These are phyloP conservation scores for Caenorhabditis elegans DNA, from an alignment of 1,140 invertebrate genomes.

Conservation along the genomic window WBcel235 BX284602.5:14708501-14709000, in stretches of 20 bases:
- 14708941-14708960: conserved; percentile 83
- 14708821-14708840: conserved; percentile 6
- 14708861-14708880: conserved; percentile 60
- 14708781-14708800: neutral
- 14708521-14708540: conserved; percentile 22
- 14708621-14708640: conserved; percentile 54
- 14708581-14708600: conserved; percentile 64
- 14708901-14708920: conserved; percentile 70
- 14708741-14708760: too few species aligned
- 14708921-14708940: conserved; percentile 77
- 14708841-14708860: conserved; percentile 52
- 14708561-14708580: conserved; percentile 62
- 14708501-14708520: neutral
- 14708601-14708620: conserved; percentile 61
- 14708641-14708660: conserved; percentile 59
- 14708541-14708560: conserved; percentile 60
- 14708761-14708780: neutral
- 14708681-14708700: conserved; percentile 64
- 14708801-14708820: neutral
- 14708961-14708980: conserved; percentile 76
- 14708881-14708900: conserved; percentile 54
- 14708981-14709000: conserved; percentile 89
- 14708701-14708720: conserved; percentile 59
- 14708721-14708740: neutral
- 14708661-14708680: conserved; percentile 56